A percentile compares a stretch with the other conserved stretches of the same genome.
These are phyloP conservation scores for Prunella strophiata DNA, from an alignment of 2,797 vertebrate species.

Conservation along the genomic window DNA sequence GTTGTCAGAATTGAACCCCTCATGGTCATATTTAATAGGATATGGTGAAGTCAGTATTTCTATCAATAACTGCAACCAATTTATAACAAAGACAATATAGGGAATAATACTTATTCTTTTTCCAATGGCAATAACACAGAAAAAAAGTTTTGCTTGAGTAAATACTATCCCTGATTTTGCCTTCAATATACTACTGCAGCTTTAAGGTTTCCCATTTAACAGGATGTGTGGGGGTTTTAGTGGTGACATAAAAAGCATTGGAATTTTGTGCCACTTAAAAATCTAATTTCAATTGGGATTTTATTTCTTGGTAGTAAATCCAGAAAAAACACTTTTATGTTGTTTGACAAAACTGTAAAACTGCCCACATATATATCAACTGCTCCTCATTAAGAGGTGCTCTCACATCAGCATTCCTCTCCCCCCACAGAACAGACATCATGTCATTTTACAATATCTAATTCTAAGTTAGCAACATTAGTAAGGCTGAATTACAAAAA, in stretches of 20 bases:
- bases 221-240: background rate
- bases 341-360: conserved; percentile 34
- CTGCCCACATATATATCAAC: background rate
- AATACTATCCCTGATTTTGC: background rate
- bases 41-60: background rate
- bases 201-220: background rate
- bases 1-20: background rate
- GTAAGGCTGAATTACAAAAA: background rate
- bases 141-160: background rate
- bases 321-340: conserved; percentile 29
- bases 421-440: background rate
- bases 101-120: background rate
- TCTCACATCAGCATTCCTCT: background rate
- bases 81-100: background rate
- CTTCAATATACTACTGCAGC: background rate
- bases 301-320: conserved; percentile 39
- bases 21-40: background rate
- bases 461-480: background rate
- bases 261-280: conserved; percentile 24
- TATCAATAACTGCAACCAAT: background rate
- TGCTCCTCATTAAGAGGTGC: background rate
- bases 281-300: conserved; percentile 37
- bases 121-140: background rate
- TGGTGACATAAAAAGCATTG: background rate
- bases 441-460: background rate